Percentiles rank a stretch among this genome's conserved stretches.
phyloP scores from a whole-genome alignment of 2,113 vertebrate genomes.

The Ginglymostoma cirratum region DNA sequence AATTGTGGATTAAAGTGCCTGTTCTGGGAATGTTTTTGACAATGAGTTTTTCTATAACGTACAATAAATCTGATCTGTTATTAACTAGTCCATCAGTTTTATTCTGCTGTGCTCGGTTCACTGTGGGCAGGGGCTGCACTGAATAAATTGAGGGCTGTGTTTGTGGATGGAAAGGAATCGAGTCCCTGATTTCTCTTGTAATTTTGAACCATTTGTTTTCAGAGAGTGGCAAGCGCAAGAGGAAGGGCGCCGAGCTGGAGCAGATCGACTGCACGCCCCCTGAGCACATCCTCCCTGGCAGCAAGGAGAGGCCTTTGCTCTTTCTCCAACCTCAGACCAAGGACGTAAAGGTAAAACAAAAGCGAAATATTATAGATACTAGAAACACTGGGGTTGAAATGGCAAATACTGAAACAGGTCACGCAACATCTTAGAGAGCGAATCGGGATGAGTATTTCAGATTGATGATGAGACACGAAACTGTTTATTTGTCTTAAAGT shows the following conservation, averaged over 20 bases:
- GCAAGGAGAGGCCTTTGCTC: slow-evolving; percentile 85
- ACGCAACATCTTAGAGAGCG: background rate
- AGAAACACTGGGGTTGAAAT: background rate
- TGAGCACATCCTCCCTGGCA: slow-evolving; percentile 90
- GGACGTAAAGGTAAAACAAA: slow-evolving; percentile 81
- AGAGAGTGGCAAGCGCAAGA: slow-evolving; percentile 91
- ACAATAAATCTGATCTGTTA: background rate
- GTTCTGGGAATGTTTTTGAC: background rate
- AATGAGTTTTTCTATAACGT: background rate
- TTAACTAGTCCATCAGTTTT: background rate
- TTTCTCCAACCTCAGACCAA: slow-evolving; percentile 93
- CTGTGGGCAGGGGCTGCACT: background rate
- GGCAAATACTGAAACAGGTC: background rate
- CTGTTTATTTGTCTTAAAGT: background rate
- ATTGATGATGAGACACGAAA: background rate
- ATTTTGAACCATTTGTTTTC: slow-evolving; percentile 36
- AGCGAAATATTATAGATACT: background rate
- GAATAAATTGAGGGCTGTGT: background rate
- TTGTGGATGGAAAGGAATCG: background rate
- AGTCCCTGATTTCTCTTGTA: background rate
- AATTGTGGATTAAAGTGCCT: background rate
- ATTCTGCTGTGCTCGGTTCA: background rate
- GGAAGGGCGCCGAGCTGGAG: slow-evolving; percentile 85
- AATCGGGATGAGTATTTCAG: background rate
- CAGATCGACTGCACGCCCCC: slow-evolving; percentile 97